A percentile compares a stretch with the other conserved stretches of the same genome.
phyloP scores from a whole-genome alignment of 2,888 invertebrate species.

The Gnatocerus cornutus region DNA sequence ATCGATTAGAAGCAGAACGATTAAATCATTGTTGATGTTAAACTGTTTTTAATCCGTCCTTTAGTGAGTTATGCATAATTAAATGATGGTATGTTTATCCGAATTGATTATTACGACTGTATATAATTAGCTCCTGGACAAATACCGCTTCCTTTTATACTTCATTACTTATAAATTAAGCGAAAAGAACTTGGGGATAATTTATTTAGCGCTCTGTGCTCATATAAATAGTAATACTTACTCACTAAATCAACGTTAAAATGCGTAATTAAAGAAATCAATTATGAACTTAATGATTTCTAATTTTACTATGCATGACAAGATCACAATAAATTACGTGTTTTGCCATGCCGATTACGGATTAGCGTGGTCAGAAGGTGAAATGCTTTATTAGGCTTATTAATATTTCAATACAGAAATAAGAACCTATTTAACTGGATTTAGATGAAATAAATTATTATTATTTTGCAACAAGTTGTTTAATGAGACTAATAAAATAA shows the following conservation, averaged over 20 bases:
- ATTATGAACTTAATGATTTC: slow-evolving; percentile 27
- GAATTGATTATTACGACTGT: slow-evolving; percentile 36
- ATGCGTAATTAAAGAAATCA: slow-evolving; percentile 35
- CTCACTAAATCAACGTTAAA: slow-evolving; percentile 33
- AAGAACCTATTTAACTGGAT: no score
- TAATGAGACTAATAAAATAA: no score
- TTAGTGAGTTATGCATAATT: slow-evolving; percentile 33
- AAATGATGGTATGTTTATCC: slow-evolving; percentile 34
- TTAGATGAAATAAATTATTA: no score
- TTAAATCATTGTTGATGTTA: slow-evolving; percentile 42
- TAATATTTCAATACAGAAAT: neutral
- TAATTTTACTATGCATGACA: slow-evolving; percentile 21
- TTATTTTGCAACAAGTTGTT: no score
- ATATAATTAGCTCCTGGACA: slow-evolving; percentile 34
- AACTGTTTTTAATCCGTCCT: slow-evolving; percentile 40
- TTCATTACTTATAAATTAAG: slow-evolving; percentile 34
- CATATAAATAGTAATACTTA: slow-evolving; percentile 27
- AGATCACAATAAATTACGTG: slow-evolving; percentile 17
- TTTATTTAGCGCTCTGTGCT: slow-evolving; percentile 22
- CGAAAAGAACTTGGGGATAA: slow-evolving; percentile 26
- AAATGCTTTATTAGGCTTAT: slow-evolving; percentile 18
- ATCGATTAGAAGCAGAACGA: slow-evolving; percentile 24
- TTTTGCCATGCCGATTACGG: slow-evolving; percentile 5
- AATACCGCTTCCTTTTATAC: slow-evolving; percentile 35
- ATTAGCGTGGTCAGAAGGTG: slow-evolving; percentile 16